Conservation (phyloP, 2,797 vertebrate species). For the Setipinna tenuifilis region DNA sequence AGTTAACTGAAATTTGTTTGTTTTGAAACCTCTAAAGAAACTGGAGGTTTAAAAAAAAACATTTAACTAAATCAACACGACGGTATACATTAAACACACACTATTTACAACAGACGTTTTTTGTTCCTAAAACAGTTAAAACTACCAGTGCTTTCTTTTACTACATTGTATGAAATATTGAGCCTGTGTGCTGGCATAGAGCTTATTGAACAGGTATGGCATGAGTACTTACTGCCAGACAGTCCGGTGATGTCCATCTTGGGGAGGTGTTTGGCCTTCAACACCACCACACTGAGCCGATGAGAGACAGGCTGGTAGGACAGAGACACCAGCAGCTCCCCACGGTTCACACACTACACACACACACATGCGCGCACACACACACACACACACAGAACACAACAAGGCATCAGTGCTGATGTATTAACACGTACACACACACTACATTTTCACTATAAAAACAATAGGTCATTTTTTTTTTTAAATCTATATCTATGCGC, state of each 20-base stretch:
- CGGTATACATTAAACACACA: not conserved
- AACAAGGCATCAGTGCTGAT: too few species aligned
- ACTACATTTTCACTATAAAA: too few species aligned
- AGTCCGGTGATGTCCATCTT: slow-evolving; percentile 97
- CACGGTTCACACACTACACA: slow-evolving; percentile 85
- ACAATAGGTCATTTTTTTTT: not conserved
- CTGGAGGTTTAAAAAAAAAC: not conserved
- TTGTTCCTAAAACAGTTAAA: not conserved
- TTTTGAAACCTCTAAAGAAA: not conserved
- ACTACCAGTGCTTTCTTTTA: not conserved
- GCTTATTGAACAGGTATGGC: not conserved
- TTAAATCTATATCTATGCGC: not conserved
- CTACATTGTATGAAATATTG: not conserved
- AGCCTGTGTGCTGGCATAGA: not conserved
- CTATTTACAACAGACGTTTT: not conserved
- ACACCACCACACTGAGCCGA: slow-evolving; percentile 93
- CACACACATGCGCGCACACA: slow-evolving; percentile 1
- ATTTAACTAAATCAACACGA: not conserved
- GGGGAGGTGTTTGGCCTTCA: slow-evolving; percentile 92
- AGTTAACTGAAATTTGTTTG: not conserved
- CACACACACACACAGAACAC: not conserved
- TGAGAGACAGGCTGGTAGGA: slow-evolving; percentile 95
- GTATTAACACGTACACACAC: not conserved
- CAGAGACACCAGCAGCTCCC: slow-evolving; percentile 92
- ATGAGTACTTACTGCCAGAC: slow-evolving; percentile 91